phyloP scores from a whole-genome alignment of 1,140 invertebrate genomes.

The Trypoxylus dichotomus region DNA sequence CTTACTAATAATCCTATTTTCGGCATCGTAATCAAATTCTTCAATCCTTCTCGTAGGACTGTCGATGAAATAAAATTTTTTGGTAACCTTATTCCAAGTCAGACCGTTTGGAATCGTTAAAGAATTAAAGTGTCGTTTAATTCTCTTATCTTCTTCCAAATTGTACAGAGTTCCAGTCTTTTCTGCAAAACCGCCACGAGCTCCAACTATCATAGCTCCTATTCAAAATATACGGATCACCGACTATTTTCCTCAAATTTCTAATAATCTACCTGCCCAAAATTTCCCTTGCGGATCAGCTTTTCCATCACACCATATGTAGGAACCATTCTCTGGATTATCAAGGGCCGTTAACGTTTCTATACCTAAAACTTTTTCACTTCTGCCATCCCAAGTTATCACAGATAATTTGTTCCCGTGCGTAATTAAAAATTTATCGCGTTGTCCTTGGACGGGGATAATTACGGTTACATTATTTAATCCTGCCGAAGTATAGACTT shows the following conservation, averaged over 20 bases:
- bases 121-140: constrained; percentile 24
- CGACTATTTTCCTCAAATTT: not conserved
- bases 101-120: constrained; percentile 67
- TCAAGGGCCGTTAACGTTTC: constrained; percentile 51
- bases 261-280: constrained; percentile 64
- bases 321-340: constrained; percentile 43
- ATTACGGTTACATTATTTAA: constrained; percentile 11
- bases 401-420: constrained; percentile 39
- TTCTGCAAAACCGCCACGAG: not conserved
- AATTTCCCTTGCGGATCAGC: constrained; percentile 74
- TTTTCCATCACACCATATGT: constrained; percentile 82
- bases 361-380: constrained; percentile 37
- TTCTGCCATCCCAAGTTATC: constrained; percentile 43
- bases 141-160: constrained; percentile 12
- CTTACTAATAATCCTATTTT: constrained; percentile 67
- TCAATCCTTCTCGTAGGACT: constrained; percentile 64
- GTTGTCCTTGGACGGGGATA: not conserved
- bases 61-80: constrained; percentile 75
- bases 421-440: constrained; percentile 39
- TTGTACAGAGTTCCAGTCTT: constrained; percentile 29
- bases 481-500: not conserved
- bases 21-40: constrained; percentile 72
- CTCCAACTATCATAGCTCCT: constrained; percentile 27
- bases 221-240: not conserved
- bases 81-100: constrained; percentile 69